Percentiles rank a stretch among this genome's conserved stretches.
These are phyloP conservation scores for Sesia bembeciformis DNA, from an alignment of 2,888 invertebrate species.

Conservation along the genomic window DNA sequence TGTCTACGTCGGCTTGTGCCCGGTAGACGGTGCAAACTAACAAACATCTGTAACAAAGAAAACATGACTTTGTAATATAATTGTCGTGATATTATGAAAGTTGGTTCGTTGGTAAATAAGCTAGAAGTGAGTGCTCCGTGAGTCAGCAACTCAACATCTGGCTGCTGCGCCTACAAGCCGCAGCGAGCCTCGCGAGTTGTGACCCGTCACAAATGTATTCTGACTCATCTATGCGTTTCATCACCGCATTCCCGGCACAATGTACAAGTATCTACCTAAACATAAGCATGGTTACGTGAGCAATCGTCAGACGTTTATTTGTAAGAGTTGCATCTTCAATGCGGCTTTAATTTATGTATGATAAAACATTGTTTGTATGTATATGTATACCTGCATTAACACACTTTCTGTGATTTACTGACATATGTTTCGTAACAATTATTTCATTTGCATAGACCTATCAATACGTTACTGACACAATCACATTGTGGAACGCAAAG, in stretches of 20 bases:
- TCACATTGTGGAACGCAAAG: constrained; percentile 28
- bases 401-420: constrained; percentile 16
- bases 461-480: constrained; percentile 26
- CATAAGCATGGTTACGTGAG: constrained; percentile 14
- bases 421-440: constrained; percentile 23
- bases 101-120: constrained; percentile 25
- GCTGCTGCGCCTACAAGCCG: constrained; percentile 33
- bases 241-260: constrained; percentile 31
- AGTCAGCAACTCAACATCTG: constrained; percentile 56
- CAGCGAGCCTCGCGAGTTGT: constrained; percentile 10
- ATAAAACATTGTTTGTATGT: too few relatives aligned
- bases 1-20: constrained; percentile 70
- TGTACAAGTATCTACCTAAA: constrained; percentile 2
- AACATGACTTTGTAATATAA: constrained; percentile 17
- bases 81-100: constrained; percentile 7
- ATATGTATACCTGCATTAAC: constrained; percentile 12
- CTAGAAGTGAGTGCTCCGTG: constrained; percentile 42
- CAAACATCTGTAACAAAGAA: constrained; percentile 69
- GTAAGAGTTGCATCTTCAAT: too few relatives aligned
- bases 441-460: constrained; percentile 41
- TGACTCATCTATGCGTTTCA: constrained; percentile 54
- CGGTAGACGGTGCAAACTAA: constrained; percentile 56
- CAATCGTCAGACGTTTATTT: too few relatives aligned
- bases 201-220: constrained; percentile 29
- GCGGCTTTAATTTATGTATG: too few relatives aligned